Evolutionary conservation across 2,888 invertebrate genomes (phyloP).

Genomic region (Nebria salina): DNA sequence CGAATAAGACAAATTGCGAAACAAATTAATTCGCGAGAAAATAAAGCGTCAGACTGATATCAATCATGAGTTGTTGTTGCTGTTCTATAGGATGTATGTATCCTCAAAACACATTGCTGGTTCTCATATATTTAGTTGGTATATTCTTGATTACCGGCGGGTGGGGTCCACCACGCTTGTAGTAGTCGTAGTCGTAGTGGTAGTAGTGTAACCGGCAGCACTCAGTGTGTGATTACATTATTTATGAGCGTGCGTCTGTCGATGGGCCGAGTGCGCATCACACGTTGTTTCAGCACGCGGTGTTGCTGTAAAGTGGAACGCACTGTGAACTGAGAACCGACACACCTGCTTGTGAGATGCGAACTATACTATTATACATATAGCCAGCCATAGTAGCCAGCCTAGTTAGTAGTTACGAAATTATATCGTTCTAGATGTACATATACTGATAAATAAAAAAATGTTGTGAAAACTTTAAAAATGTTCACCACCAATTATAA

Average conservation of each 20-base stretch:
- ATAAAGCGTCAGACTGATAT: not conserved
- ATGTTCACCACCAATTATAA: constrained; percentile 43
- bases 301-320: not conserved
- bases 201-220: constrained; percentile 49
- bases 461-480: constrained; percentile 45
- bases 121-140: constrained; percentile 10
- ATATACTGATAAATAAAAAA: constrained; percentile 35
- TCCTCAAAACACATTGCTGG: constrained; percentile 18
- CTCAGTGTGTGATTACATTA: constrained; percentile 60
- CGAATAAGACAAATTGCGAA: not conserved
- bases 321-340: not conserved
- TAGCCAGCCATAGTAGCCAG: too few species aligned
- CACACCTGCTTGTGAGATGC: not conserved
- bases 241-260: constrained; percentile 55
- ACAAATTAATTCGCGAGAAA: not conserved
- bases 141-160: too few species aligned
- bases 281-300: constrained; percentile 30
- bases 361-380: too few species aligned
- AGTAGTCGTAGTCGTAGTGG: too few species aligned
- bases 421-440: too few species aligned
- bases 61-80: not conserved
- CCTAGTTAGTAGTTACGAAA: too few species aligned
- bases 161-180: too few species aligned
- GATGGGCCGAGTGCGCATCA: constrained; percentile 13
- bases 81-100: not conserved